phyloP scores from a whole-genome alignment of 1,140 invertebrate genomes.

The Ladona fulva region DNA sequence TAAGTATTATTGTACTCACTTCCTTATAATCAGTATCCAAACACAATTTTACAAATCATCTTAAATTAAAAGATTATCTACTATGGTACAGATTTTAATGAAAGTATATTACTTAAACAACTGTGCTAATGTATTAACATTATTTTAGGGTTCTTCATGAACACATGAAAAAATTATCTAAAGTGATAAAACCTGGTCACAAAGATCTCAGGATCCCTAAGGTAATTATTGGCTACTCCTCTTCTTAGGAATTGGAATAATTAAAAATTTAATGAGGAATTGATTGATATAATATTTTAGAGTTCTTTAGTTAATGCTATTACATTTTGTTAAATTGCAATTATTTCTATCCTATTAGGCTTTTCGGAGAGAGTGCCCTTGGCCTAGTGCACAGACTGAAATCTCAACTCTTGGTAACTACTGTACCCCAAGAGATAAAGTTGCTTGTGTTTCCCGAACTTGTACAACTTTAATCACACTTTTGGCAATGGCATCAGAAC shows the following conservation, averaged over 20 bases:
- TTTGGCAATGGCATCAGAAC: conserved; percentile 66
- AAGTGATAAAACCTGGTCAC: conserved; percentile 70
- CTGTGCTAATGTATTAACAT: no score
- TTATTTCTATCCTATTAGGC: conserved; percentile 31
- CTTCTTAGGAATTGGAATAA: no score
- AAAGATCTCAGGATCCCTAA: conserved; percentile 74
- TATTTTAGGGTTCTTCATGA: conserved; percentile 63
- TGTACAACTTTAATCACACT: conserved; percentile 82
- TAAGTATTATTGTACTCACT: conserved; percentile 40
- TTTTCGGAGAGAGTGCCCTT: conserved; percentile 86
- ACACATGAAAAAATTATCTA: conserved; percentile 77
- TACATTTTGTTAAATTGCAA: background rate
- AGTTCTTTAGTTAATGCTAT: background rate
- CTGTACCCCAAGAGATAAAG: conserved; percentile 89
- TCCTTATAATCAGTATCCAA: no score
- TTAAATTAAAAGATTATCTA: no score
- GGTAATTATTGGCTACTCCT: conserved; percentile 27
- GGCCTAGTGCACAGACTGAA: conserved; percentile 93
- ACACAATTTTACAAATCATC: no score
- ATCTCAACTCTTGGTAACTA: conserved; percentile 87
- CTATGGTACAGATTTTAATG: no score
- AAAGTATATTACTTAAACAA: no score
- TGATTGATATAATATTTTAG: no score
- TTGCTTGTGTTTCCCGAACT: conserved; percentile 57
- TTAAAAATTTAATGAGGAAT: no score